phyloP scores from a whole-genome alignment of 1,140 invertebrate species.

The Cherax destructor region DNA sequence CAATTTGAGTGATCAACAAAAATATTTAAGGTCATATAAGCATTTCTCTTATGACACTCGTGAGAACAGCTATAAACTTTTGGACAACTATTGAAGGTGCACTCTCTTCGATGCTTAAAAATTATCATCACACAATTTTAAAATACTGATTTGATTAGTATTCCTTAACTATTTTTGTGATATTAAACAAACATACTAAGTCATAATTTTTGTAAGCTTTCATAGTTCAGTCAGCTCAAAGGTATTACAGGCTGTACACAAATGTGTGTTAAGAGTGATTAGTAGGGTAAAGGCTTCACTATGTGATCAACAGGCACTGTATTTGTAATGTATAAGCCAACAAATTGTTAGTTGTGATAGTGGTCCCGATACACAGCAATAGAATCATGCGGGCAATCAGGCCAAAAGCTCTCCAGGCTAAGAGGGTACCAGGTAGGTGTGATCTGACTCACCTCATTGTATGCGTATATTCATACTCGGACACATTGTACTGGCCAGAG shows the following conservation, averaged over 20 bases:
- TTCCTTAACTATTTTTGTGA: background rate
- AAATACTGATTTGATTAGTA: background rate
- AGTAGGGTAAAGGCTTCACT: background rate
- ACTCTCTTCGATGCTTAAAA: background rate
- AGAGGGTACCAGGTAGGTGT: slow-evolving; percentile 30
- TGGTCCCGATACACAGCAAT: slow-evolving; percentile 28
- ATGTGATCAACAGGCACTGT: slow-evolving; percentile 6
- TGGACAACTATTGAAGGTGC: background rate
- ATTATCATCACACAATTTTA: background rate
- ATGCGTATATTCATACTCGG: slow-evolving; percentile 71
- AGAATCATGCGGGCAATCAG: slow-evolving; percentile 44
- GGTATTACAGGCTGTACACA: background rate
- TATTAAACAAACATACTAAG: background rate
- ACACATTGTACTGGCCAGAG: slow-evolving; percentile 72
- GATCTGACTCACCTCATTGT: slow-evolving; percentile 68
- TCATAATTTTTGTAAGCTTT: background rate
- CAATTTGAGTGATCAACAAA: background rate
- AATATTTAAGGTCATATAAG: background rate
- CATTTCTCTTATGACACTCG: background rate
- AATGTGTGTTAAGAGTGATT: background rate
- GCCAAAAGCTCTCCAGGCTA: slow-evolving; percentile 46
- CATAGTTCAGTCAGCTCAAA: slow-evolving; percentile 8
- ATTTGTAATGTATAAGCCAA: slow-evolving; percentile 41
- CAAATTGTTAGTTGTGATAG: slow-evolving; percentile 27
- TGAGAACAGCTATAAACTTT: background rate